Conservation (phyloP, 1,140 invertebrate genomes). For the Bombus turneri region DNA sequence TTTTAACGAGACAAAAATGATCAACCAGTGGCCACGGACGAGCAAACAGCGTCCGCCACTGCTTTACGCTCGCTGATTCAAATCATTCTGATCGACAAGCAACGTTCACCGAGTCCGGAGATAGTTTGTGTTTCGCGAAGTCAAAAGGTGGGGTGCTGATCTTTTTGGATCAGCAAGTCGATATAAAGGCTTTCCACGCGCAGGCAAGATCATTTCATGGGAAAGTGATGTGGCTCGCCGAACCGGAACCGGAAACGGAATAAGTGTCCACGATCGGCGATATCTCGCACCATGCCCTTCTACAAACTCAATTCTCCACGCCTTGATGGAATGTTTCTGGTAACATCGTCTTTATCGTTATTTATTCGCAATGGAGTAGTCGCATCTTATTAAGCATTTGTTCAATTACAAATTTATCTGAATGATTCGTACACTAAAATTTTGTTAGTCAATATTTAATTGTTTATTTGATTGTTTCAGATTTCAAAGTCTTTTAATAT, state of each 20-base stretch:
- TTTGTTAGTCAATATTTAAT: background rate
- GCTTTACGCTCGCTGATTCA: constrained; percentile 54
- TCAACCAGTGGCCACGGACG: background rate
- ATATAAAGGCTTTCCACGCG: constrained; percentile 76
- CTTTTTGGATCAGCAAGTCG: constrained; percentile 65
- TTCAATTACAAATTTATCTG: background rate
- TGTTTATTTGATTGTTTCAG: background rate
- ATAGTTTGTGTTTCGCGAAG: background rate
- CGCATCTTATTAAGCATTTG: background rate
- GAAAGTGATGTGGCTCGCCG: constrained; percentile 73
- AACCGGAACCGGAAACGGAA: constrained; percentile 48
- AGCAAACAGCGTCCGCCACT: constrained; percentile 18
- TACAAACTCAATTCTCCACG: constrained; percentile 64
- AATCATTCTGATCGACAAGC: constrained; percentile 43
- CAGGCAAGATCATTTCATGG: constrained; percentile 73
- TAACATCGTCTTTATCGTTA: background rate
- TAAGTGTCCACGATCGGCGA: constrained; percentile 42
- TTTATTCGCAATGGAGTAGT: background rate
- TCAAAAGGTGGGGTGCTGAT: constrained; percentile 43
- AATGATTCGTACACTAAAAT: background rate
- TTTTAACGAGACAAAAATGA: constrained; percentile 11
- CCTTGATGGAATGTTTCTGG: background rate
- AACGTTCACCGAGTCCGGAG: background rate
- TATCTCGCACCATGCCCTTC: constrained; percentile 63
- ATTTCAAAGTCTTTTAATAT: background rate